These are phyloP conservation scores for Microctonus aethiopoides DNA, from an alignment of 2,888 invertebrate species.

Conservation along the genomic window DNA sequence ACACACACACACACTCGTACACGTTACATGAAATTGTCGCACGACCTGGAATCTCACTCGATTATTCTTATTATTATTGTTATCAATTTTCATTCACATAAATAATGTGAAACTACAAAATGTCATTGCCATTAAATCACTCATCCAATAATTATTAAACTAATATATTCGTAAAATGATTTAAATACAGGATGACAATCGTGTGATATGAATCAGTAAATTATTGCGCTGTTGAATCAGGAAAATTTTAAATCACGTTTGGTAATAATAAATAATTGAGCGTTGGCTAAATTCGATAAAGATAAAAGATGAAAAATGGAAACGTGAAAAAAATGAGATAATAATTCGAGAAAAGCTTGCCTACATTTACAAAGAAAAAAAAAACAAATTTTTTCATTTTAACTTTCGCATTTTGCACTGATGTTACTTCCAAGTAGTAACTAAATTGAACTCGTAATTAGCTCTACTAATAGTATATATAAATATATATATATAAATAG, in stretches of 20 bases:
- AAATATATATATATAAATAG: constrained; percentile 30
- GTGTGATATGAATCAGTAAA: constrained; percentile 23
- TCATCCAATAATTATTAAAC: neutral
- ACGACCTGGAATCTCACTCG: neutral
- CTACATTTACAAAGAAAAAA: neutral
- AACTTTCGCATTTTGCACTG: constrained; percentile 45
- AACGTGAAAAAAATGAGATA: neutral
- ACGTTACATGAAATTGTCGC: neutral
- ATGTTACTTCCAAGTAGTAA: constrained; percentile 49
- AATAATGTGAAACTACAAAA: neutral
- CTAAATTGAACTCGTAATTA: constrained; percentile 37
- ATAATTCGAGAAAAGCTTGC: neutral
- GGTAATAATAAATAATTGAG: constrained; percentile 38
- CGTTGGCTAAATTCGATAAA: constrained; percentile 34
- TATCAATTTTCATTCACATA: neutral
- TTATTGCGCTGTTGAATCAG: neutral
- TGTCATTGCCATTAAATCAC: neutral
- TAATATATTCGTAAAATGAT: neutral
- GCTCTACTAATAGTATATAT: constrained; percentile 26
- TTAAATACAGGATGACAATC: constrained; percentile 18
- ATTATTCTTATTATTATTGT: too few relatives aligned
- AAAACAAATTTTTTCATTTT: too few relatives aligned
- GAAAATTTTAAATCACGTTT: neutral
- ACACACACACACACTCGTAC: neutral
- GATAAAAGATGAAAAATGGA: neutral